A percentile compares a stretch with the other conserved stretches of the same genome.
Conservation (phyloP, 2,797 vertebrate genomes). For the Lerista edwardsae region DNA sequence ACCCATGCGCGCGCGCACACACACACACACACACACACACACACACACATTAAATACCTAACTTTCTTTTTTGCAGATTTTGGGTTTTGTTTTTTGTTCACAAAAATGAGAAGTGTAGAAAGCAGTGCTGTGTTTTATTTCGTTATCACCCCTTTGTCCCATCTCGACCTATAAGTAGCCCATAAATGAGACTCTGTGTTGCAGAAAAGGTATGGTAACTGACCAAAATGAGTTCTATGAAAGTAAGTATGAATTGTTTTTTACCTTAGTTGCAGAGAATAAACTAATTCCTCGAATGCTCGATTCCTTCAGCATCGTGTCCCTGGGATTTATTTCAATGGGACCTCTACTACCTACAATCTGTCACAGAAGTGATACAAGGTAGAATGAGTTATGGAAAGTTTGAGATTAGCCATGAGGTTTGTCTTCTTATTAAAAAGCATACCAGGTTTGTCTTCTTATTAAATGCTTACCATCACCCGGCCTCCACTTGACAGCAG, state of each 20-base stretch:
- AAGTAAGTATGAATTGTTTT: conserved; percentile 22
- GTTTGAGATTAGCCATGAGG: not conserved
- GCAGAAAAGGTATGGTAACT: not conserved
- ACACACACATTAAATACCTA: too few relatives aligned
- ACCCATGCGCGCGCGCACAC: too few relatives aligned
- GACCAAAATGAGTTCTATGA: not conserved
- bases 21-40: too few relatives aligned
- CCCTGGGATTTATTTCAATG: conserved; percentile 89
- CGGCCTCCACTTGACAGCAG: conserved; percentile 83
- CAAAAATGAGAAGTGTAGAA: too few relatives aligned
- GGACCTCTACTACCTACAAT: conserved; percentile 87
- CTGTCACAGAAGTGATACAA: conserved; percentile 66
- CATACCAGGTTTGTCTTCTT: not conserved
- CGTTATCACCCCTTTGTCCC: too few relatives aligned
- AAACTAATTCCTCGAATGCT: conserved; percentile 85
- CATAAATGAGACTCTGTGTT: not conserved
- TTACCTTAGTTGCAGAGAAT: conserved; percentile 82
- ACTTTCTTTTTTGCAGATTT: too few relatives aligned
- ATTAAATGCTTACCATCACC: conserved; percentile 80
- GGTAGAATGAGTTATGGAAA: not conserved
- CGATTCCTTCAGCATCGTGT: conserved; percentile 87
- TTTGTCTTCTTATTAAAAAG: not conserved
- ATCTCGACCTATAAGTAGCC: not conserved
- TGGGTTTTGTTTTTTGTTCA: too few relatives aligned
- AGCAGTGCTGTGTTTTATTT: too few relatives aligned